Evolutionary conservation across 2,113 vertebrate species (phyloP).

Genomic region (Delphinapterus leucas): DNA sequence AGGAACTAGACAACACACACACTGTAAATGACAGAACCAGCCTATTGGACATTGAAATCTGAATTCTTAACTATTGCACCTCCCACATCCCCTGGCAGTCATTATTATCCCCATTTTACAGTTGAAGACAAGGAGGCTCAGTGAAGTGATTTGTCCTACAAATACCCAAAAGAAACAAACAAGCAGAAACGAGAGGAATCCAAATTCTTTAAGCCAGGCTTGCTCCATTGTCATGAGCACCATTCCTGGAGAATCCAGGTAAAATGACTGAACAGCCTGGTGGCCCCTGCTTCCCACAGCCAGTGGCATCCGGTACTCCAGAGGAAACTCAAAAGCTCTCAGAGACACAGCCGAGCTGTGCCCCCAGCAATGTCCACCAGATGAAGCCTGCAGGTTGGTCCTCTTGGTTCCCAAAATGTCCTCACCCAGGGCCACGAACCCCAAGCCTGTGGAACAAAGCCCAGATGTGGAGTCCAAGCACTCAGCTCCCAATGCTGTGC

Average conservation of each 20-base stretch:
- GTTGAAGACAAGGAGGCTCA: background rate
- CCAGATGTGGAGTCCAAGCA: background rate
- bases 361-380: background rate
- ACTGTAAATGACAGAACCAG: background rate
- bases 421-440: background rate
- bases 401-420: background rate
- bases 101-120: background rate
- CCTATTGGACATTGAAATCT: background rate
- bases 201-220: background rate
- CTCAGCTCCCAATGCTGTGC: background rate
- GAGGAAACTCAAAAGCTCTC: background rate
- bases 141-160: background rate
- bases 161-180: background rate
- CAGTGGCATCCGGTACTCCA: background rate
- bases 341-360: background rate
- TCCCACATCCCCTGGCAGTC: background rate
- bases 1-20: background rate
- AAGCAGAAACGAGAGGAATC: background rate
- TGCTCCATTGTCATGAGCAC: background rate
- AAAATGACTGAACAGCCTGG: background rate
- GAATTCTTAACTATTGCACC: background rate
- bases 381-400: background rate
- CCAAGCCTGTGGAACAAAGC: background rate
- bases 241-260: background rate
- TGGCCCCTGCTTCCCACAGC: background rate